Evolutionary conservation across 2,888 invertebrate species (phyloP).

Genomic region (Ophion slaviceki): DNA sequence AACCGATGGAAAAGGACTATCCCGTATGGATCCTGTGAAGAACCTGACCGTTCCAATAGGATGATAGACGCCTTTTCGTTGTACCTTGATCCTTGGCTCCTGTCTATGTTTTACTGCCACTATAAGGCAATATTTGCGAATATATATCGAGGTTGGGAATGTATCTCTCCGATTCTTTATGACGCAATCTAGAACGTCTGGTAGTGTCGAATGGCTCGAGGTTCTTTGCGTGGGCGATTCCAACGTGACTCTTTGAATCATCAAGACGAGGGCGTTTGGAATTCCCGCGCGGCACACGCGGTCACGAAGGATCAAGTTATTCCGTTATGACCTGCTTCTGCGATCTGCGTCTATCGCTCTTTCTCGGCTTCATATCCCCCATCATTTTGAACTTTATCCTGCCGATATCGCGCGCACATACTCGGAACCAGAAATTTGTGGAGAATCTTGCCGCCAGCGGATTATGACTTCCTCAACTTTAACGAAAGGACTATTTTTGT

Average conservation of each 20-base stretch:
- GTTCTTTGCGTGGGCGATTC: slow-evolving; percentile 10
- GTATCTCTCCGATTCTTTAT: neutral
- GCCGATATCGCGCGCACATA: slow-evolving; percentile 6
- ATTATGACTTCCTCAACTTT: neutral
- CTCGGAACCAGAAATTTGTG: neutral
- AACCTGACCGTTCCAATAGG: neutral
- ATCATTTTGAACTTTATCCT: slow-evolving; percentile 30
- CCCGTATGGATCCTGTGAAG: neutral
- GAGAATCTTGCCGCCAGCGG: neutral
- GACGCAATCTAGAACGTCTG: neutral
- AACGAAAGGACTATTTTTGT: neutral
- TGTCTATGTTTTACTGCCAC: neutral
- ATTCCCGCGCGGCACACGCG: slow-evolving; percentile 36
- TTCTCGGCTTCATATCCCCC: slow-evolving; percentile 2
- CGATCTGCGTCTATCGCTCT: slow-evolving; percentile 28
- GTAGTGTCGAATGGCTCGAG: neutral
- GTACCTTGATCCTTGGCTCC: neutral
- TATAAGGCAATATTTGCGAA: neutral
- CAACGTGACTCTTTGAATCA: slow-evolving; percentile 4
- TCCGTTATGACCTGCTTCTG: slow-evolving; percentile 60
- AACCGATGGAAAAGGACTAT: neutral
- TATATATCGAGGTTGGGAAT: neutral
- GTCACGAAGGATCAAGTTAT: slow-evolving; percentile 58
- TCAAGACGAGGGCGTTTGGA: slow-evolving; percentile 27
- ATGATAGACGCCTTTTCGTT: neutral